Evolutionary conservation across 1,140 invertebrate species (phyloP).

Genomic region (Apolygus lucorum): DNA sequence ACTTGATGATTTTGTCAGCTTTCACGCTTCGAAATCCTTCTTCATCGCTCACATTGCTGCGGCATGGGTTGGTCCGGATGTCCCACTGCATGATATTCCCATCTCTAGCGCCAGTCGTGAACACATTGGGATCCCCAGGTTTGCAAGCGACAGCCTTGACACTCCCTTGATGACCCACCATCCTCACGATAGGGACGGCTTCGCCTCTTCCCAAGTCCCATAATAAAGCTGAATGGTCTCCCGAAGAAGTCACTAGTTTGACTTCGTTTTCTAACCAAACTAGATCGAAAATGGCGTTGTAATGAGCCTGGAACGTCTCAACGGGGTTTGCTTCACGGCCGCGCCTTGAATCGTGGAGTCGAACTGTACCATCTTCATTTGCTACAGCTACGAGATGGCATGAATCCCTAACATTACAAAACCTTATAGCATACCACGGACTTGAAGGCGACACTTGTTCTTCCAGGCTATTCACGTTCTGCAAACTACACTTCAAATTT

Average conservation of each 20-base stretch:
- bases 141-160: constrained; percentile 68
- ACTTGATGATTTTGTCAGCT: constrained; percentile 19
- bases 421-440: constrained; percentile 43
- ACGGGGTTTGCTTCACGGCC: neutral
- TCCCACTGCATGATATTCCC: constrained; percentile 80
- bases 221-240: constrained; percentile 67
- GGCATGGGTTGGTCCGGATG: constrained; percentile 37
- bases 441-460: neutral
- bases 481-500: neutral
- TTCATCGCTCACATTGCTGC: constrained; percentile 33
- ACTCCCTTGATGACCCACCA: constrained; percentile 64
- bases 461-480: neutral
- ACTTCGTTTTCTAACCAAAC: constrained; percentile 68
- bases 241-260: constrained; percentile 72
- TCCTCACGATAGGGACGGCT: constrained; percentile 46
- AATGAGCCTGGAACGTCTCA: constrained; percentile 51
- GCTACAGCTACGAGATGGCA: constrained; percentile 66
- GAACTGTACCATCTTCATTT: constrained; percentile 72
- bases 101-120: constrained; percentile 76
- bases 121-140: constrained; percentile 54
- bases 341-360: constrained; percentile 47
- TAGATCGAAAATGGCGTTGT: constrained; percentile 81
- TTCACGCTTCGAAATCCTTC: constrained; percentile 39
- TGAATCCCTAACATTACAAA: constrained; percentile 43
- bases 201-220: constrained; percentile 54